Percentiles rank a stretch among this genome's conserved stretches.
Conservation (phyloP, 1,140 invertebrate species). For the Matsumurasca onukii region DNA sequence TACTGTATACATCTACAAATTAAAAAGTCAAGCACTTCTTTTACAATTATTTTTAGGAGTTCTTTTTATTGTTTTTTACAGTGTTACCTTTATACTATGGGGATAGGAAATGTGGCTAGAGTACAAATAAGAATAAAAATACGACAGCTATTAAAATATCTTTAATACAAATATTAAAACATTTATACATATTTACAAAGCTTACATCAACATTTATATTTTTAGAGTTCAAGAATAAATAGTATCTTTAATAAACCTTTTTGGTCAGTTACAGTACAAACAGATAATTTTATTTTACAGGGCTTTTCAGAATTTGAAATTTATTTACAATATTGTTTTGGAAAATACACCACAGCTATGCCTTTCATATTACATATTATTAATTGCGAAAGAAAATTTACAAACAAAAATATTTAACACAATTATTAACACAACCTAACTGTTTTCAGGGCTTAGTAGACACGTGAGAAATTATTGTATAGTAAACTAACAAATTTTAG, state of each 20-base stretch:
- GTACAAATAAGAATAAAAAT: too few species aligned
- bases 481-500: too few species aligned
- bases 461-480: too few species aligned
- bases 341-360: background rate
- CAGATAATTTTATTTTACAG: background rate
- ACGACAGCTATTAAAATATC: slow-evolving; percentile 16
- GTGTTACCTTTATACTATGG: too few species aligned
- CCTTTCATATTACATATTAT: background rate
- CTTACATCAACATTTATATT: background rate
- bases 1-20: too few species aligned
- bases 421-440: background rate
- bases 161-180: slow-evolving; percentile 21
- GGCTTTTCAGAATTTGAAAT: background rate
- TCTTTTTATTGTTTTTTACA: too few species aligned
- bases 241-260: background rate
- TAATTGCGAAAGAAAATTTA: background rate
- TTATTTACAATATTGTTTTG: background rate
- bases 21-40: too few species aligned
- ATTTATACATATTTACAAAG: slow-evolving; percentile 25
- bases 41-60: too few species aligned
- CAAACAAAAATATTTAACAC: background rate
- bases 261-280: background rate
- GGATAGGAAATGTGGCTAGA: too few species aligned
- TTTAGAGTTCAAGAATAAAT: background rate
- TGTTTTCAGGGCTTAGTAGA: too few species aligned